phyloP scores from a whole-genome alignment of 92 coral and sea anemone species.

The Palythoa heliodiscus region DNA sequence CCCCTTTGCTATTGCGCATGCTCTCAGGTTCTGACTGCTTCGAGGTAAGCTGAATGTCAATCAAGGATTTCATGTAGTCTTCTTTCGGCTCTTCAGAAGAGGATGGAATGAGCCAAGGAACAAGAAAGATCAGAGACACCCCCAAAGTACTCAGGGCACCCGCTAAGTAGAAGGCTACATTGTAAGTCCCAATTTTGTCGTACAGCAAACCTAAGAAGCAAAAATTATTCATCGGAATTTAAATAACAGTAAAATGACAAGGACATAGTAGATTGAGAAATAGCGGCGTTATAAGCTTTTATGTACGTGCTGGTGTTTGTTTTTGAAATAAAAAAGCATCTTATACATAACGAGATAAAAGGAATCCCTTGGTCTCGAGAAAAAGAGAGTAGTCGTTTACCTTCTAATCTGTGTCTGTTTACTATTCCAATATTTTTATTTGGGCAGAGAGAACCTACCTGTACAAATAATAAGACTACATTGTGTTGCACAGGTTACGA shows the following conservation, averaged over 20 bases:
- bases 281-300: too few relatives aligned
- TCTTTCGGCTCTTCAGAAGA: not conserved
- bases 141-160: slow-evolving; percentile 26
- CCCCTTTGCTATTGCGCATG: not conserved
- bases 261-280: too few relatives aligned
- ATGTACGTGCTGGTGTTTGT: too few relatives aligned
- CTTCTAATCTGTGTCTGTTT: too few relatives aligned
- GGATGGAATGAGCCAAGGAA: slow-evolving; percentile 6
- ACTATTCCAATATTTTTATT: too few relatives aligned
- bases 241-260: not conserved
- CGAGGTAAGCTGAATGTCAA: not conserved
- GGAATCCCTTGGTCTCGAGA: too few relatives aligned
- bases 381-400: too few relatives aligned
- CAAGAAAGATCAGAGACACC: slow-evolving; percentile 37
- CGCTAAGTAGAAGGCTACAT: slow-evolving; percentile 36
- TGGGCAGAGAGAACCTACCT: too few relatives aligned
- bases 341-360: too few relatives aligned
- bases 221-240: not conserved
- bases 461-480: too few relatives aligned
- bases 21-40: not conserved
- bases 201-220: slow-evolving; percentile 20
- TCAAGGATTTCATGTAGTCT: slow-evolving; percentile 19
- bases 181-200: slow-evolving; percentile 32
- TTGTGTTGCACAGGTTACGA: too few relatives aligned
- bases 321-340: too few relatives aligned